phyloP scores from a whole-genome alignment of 2,888 invertebrate genomes.

The Oasisia sp. region DNA sequence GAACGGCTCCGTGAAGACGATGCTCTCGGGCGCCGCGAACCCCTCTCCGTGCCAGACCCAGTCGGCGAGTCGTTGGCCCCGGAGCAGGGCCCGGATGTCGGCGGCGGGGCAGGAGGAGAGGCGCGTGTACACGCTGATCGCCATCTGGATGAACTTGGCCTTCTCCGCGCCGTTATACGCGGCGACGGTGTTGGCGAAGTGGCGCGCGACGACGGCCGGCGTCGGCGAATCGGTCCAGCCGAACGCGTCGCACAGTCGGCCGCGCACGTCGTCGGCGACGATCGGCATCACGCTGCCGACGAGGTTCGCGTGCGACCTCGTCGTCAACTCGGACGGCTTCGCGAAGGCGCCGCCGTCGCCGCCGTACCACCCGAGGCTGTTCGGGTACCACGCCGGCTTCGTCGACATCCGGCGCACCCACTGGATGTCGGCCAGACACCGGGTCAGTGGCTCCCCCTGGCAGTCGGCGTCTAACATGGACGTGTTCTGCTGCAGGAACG shows the following conservation, averaged over 20 bases:
- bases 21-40: constrained; percentile 38
- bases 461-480: constrained; percentile 31
- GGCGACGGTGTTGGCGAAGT: constrained; percentile 39
- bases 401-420: constrained; percentile 38
- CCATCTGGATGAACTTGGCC: constrained; percentile 39
- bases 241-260: constrained; percentile 31
- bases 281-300: constrained; percentile 43
- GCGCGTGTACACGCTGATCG: not conserved
- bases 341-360: constrained; percentile 32
- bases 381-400: constrained; percentile 38
- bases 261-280: constrained; percentile 32
- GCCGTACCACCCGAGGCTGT: constrained; percentile 31
- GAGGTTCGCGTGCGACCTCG: constrained; percentile 29
- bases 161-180: constrained; percentile 37
- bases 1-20: constrained; percentile 39
- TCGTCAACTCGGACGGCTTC: constrained; percentile 39
- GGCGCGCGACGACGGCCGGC: constrained; percentile 33
- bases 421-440: constrained; percentile 35
- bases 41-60: constrained; percentile 52
- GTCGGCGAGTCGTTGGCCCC: constrained; percentile 22
- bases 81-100: not conserved
- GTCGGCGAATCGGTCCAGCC: constrained; percentile 38
- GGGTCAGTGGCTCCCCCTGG: constrained; percentile 33
- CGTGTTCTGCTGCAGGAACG: constrained; percentile 37
- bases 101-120: not conserved